Conservation (phyloP, 1,140 invertebrate species). For the Lanistes nyassanus region DNA sequence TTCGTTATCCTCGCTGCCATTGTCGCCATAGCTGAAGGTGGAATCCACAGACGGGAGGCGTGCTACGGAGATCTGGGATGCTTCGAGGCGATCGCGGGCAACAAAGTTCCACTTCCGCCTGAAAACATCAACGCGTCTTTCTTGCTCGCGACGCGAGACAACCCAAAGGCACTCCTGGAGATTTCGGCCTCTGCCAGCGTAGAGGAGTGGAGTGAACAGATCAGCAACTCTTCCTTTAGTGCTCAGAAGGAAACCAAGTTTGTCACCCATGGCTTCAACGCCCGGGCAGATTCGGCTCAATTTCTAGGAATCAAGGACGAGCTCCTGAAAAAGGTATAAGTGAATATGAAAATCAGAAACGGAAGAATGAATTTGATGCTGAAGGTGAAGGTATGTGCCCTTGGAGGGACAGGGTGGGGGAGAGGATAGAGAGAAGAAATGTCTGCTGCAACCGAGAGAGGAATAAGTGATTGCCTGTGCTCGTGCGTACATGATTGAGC, state of each 20-base stretch:
- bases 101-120: constrained; percentile 9
- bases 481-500: too few species aligned
- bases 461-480: too few species aligned
- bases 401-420: constrained; percentile 5
- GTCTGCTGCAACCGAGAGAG: not conserved
- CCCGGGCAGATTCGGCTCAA: constrained; percentile 31
- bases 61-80: constrained; percentile 26
- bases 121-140: constrained; percentile 11
- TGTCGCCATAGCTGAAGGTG: too few species aligned
- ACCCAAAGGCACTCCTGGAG: not conserved
- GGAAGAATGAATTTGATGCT: not conserved
- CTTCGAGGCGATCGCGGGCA: constrained; percentile 12
- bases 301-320: constrained; percentile 27
- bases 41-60: too few species aligned
- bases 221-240: constrained; percentile 22
- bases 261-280: constrained; percentile 43
- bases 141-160: not conserved
- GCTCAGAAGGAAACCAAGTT: constrained; percentile 39
- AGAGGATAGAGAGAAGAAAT: not conserved
- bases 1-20: too few species aligned
- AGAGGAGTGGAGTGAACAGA: not conserved
- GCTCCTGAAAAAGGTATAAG: constrained; percentile 41
- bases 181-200: not conserved
- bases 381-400: not conserved
- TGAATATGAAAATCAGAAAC: not conserved